Evolutionary conservation across 2,888 invertebrate species (phyloP).

Genomic region (Invenusta paracnida): DNA sequence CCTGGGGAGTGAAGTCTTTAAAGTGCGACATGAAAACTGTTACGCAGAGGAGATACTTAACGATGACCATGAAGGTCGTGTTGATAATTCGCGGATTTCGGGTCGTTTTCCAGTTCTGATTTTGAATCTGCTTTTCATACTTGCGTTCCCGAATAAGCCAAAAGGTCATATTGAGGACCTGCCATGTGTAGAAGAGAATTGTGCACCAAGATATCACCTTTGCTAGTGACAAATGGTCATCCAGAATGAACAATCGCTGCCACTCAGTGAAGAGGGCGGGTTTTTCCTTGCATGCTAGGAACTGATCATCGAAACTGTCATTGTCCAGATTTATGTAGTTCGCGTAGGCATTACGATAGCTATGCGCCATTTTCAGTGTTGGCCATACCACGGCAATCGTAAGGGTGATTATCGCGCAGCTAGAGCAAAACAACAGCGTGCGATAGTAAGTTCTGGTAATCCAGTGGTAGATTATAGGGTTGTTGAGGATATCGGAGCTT

Average conservation of each 20-base stretch:
- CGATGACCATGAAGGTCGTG: neutral
- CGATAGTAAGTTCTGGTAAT: neutral
- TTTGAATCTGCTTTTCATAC: neutral
- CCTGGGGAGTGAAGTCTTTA: neutral
- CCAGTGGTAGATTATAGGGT: neutral
- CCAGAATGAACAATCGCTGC: neutral
- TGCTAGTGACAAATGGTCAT: neutral
- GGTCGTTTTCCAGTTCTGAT: neutral
- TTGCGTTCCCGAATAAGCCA: neutral
- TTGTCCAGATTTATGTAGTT: neutral
- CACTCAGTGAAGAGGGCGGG: neutral
- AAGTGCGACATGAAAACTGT: neutral
- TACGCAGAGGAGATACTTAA: neutral
- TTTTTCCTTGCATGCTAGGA: neutral
- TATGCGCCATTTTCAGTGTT: neutral
- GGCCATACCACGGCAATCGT: neutral
- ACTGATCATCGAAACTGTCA: neutral
- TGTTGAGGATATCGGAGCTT: neutral
- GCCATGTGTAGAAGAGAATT: neutral
- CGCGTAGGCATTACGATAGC: neutral
- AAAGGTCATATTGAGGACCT: neutral
- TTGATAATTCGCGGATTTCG: neutral
- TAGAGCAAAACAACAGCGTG: neutral
- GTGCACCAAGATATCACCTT: neutral
- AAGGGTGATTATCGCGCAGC: neutral